Conservation (phyloP, 2,888 invertebrate species). For the Cosmopolites sordidus region DNA sequence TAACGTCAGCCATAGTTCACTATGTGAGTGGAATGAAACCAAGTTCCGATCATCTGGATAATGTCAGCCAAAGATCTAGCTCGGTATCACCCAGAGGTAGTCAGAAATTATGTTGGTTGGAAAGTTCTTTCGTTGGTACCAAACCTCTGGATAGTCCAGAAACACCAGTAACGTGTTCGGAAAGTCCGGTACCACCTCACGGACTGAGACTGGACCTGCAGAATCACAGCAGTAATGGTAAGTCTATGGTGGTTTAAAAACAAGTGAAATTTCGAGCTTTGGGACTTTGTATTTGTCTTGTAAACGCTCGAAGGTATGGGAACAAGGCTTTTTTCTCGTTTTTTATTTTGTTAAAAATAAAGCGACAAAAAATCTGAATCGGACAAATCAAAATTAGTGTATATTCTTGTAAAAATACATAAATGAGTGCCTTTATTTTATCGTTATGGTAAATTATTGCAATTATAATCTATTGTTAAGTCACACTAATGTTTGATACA, state of each 20-base stretch:
- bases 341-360: too few relatives aligned
- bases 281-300: too few relatives aligned
- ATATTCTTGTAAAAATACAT: too few relatives aligned
- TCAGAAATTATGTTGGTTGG: conserved; percentile 80
- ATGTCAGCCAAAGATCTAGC: conserved; percentile 40
- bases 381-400: too few relatives aligned
- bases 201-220: conserved; percentile 53
- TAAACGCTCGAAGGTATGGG: too few relatives aligned
- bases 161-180: conserved; percentile 57
- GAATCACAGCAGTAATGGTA: conserved; percentile 45
- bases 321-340: too few relatives aligned
- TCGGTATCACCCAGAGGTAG: conserved; percentile 56
- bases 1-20: conserved; percentile 88
- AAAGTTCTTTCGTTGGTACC: conserved; percentile 86
- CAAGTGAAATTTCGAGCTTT: neutral
- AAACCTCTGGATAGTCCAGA: conserved; percentile 82
- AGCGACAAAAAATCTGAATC: too few relatives aligned
- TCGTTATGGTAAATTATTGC: too few relatives aligned
- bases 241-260: conserved; percentile 47
- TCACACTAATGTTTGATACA: too few relatives aligned
- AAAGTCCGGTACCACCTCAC: conserved; percentile 44
- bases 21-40: conserved; percentile 70
- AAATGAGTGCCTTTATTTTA: too few relatives aligned
- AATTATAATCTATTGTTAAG: too few relatives aligned
- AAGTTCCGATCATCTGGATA: conserved; percentile 33